Conservation (phyloP, 2,888 invertebrate species). For the Lordiphosa andalusiaca region DNA sequence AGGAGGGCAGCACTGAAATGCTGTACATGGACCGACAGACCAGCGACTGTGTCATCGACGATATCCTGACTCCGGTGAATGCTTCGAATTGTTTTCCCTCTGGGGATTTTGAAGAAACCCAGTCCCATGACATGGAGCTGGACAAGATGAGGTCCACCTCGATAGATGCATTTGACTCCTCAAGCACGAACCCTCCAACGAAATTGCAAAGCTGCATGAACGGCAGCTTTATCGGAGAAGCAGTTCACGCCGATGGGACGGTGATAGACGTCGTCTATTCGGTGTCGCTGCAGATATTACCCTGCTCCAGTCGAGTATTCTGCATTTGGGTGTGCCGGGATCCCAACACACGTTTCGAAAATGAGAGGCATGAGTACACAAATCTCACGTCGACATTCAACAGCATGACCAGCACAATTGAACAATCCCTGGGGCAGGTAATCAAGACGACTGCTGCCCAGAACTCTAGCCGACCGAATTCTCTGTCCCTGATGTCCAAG, state of each 20-base stretch:
- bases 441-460: slow-evolving; percentile 62
- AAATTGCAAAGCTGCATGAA: slow-evolving; percentile 41
- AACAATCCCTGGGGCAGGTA: slow-evolving; percentile 75
- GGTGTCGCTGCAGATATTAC: slow-evolving; percentile 81
- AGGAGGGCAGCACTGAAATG: slow-evolving; percentile 16
- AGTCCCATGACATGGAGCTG: slow-evolving; percentile 22
- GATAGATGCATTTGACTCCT: slow-evolving; percentile 30
- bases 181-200: slow-evolving; percentile 24
- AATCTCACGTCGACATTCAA: slow-evolving; percentile 80
- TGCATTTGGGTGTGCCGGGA: slow-evolving; percentile 84
- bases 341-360: slow-evolving; percentile 73
- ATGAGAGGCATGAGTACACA: slow-evolving; percentile 52
- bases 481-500: slow-evolving; percentile 82
- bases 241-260: slow-evolving; percentile 63
- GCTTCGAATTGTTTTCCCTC: slow-evolving; percentile 29
- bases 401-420: slow-evolving; percentile 80
- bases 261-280: slow-evolving; percentile 80
- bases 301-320: slow-evolving; percentile 82
- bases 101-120: slow-evolving; percentile 23
- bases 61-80: slow-evolving; percentile 39
- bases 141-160: slow-evolving; percentile 18
- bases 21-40: slow-evolving; percentile 13
- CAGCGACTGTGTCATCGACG: slow-evolving; percentile 24
- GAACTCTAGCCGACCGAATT: slow-evolving; percentile 82
- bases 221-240: slow-evolving; percentile 65